Evolutionary conservation across 2,888 invertebrate species (phyloP), one percentile per base, ranked within the genome.

Genomic region (Vanessa cardui): DNA sequence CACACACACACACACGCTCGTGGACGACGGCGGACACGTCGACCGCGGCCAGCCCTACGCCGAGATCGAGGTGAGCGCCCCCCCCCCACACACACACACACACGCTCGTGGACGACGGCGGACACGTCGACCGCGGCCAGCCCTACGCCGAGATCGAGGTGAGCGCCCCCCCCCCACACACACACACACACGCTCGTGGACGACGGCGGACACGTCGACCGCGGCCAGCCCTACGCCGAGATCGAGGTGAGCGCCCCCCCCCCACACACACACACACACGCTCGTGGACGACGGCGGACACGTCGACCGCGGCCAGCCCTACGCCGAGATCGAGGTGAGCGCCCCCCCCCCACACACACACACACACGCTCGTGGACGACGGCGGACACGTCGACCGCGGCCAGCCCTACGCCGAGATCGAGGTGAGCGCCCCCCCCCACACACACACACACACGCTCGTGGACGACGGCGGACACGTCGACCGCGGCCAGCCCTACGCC

Each of bases 391-490:
- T 99, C 0, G 95, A 94, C 70, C 96, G 97, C 77, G 99, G 99
- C 0, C 98, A 98, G 84, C 96, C 98, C 0, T 99, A 96, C 81
- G 99, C 99, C 15, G 99, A 99, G 92, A 99, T 99, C 77, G 99
- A 99, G 93, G 97, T 96, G 46, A n/a, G n/a, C n/a, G n/a, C n/a
- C n/a, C n/a, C n/a, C n/a, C n/a, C n/a, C n/a, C n/a, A n/a, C n/a
- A n/a, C n/a, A n/a, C n/a, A n/a, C n/a, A n/a, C n/a, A n/a, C n/a
- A 96, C 78, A 97, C 96, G 73, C 81, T 98, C 7, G 94, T 99
- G 0, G 99, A 99, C 73, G 99, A 99, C 82, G 99, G 99, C 0
- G 98, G 98, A 0, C 98, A 98, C 83, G 96, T 99, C 0, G 95
- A 94, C 70, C 96, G 97, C 77, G 99, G 99, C 0, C 98, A 98